A percentile compares a stretch with the other conserved stretches of the same genome.
Conservation (phyloP, 1,140 invertebrate species). For the Drosophila santomea region DNA sequence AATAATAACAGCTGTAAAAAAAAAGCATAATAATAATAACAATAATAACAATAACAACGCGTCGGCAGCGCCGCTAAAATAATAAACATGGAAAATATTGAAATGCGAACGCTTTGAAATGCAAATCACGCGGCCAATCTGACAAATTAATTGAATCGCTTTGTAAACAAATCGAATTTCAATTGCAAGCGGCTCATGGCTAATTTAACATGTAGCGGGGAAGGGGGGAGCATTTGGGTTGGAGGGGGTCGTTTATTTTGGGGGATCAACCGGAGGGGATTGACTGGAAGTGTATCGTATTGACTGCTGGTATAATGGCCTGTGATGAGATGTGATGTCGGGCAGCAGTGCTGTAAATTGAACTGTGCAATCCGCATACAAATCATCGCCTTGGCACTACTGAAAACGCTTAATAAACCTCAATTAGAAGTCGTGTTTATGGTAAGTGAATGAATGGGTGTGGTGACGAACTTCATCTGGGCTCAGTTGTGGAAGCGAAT, state of each 20-base stretch:
- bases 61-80: constrained; percentile 23
- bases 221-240: too few species aligned
- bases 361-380: not conserved
- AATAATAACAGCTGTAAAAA: constrained; percentile 35
- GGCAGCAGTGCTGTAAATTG: not conserved
- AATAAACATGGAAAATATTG: constrained; percentile 36
- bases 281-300: too few species aligned
- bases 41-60: constrained; percentile 30
- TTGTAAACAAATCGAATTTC: constrained; percentile 49
- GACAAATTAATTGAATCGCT: constrained; percentile 55
- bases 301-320: not conserved
- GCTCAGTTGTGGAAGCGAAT: not conserved
- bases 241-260: not conserved
- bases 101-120: constrained; percentile 43
- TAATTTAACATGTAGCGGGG: constrained; percentile 13
- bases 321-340: constrained; percentile 2
- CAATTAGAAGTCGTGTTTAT: constrained; percentile 9
- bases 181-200: constrained; percentile 4
- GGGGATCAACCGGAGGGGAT: not conserved
- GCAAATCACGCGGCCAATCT: constrained; percentile 50
- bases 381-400: not conserved
- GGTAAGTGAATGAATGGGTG: constrained; percentile 2
- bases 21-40: constrained; percentile 8
- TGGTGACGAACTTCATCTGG: not conserved
- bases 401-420: not conserved